Conservation (phyloP, 2,113 vertebrate species). For the Leptobrachium leishanense region DNA sequence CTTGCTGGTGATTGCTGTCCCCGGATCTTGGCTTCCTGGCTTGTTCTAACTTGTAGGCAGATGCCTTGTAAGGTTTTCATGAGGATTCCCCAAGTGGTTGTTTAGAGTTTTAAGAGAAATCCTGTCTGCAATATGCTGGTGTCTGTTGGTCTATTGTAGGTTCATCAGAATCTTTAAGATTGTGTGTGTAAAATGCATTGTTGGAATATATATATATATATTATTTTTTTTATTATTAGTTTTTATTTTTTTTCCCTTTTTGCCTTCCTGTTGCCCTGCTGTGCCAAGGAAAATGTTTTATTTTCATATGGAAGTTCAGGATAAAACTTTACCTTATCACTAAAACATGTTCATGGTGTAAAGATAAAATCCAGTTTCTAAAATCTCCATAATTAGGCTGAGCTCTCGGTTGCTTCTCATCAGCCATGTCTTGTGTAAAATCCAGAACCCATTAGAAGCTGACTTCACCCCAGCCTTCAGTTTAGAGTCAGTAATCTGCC, state of each 20-base stretch:
- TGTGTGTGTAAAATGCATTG: too few relatives aligned
- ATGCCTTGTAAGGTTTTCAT: neutral
- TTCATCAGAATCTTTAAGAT: too few relatives aligned
- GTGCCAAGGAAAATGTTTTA: neutral
- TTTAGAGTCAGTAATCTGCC: conserved; percentile 43
- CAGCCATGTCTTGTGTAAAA: neutral
- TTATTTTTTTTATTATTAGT: too few relatives aligned
- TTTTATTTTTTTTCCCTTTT: too few relatives aligned
- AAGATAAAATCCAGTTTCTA: neutral
- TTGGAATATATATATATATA: too few relatives aligned
- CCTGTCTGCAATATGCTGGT: neutral
- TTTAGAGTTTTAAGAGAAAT: neutral
- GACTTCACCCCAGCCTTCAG: conserved; percentile 3
- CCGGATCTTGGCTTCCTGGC: conserved; percentile 34
- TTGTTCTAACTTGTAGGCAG: conserved; percentile 36
- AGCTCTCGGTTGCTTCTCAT: too few relatives aligned
- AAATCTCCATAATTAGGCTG: neutral
- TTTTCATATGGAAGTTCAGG: neutral
- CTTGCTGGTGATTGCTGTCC: neutral
- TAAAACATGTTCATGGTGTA: neutral
- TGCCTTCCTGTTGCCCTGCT: too few relatives aligned
- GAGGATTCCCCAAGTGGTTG: conserved; percentile 22
- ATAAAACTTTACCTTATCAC: neutral
- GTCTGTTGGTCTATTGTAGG: too few relatives aligned
- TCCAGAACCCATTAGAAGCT: neutral